Conservation (phyloP, 2,888 invertebrate genomes). For the Resseliella maxima region DNA sequence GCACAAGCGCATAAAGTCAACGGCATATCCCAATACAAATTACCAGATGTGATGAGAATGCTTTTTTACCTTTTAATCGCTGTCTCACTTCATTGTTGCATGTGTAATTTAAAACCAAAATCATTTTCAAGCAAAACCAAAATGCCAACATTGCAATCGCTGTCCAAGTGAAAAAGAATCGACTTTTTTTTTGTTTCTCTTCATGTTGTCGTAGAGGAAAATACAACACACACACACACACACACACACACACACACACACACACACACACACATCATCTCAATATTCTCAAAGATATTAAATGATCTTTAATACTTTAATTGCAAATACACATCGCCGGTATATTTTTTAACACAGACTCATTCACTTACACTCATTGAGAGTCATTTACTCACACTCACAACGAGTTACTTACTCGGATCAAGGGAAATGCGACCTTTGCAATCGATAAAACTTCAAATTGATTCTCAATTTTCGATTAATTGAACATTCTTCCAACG, state of each 20-base stretch:
- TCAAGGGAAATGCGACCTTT: background rate
- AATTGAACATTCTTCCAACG: background rate
- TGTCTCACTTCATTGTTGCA: background rate
- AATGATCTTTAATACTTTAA: background rate
- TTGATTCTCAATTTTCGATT: background rate
- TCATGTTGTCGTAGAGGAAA: too few species aligned
- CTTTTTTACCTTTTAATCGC: background rate
- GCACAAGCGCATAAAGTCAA: constrained; percentile 27
- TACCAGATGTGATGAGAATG: constrained; percentile 15
- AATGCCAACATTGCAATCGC: constrained; percentile 29
- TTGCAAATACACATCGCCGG: background rate
- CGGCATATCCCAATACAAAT: background rate
- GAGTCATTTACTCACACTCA: too few species aligned
- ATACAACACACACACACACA: background rate
- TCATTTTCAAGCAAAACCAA: constrained; percentile 10
- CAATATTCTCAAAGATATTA: background rate
- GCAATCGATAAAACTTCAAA: background rate
- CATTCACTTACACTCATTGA: too few species aligned
- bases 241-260: too few species aligned
- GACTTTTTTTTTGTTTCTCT: background rate
- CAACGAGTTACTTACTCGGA: too few species aligned
- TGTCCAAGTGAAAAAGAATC: background rate
- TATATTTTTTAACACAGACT: background rate
- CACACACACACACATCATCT: too few species aligned
- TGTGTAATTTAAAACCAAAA: constrained; percentile 41